A percentile compares a stretch with the other conserved stretches of the same genome.
These are phyloP conservation scores for Berghia stephanieae DNA, from an alignment of 1,140 invertebrate species.

Conservation along the genomic window DNA sequence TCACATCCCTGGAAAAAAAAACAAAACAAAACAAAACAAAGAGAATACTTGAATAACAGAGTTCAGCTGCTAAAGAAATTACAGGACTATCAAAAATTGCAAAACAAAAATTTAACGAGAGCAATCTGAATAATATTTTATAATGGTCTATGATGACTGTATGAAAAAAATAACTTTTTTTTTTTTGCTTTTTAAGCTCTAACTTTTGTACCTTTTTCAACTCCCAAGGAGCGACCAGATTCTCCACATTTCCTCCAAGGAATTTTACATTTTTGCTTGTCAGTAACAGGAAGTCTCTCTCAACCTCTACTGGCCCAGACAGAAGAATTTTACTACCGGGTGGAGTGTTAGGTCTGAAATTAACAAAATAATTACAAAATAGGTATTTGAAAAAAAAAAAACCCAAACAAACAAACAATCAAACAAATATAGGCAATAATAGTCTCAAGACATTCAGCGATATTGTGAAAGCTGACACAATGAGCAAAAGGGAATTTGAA, in stretches of 20 bases:
- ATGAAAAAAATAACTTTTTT: no score
- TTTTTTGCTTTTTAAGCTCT: no score
- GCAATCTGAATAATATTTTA: no score
- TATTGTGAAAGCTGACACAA: background rate
- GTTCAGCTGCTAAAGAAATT: no score
- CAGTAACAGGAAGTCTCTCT: slow-evolving; percentile 79
- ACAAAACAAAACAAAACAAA: no score
- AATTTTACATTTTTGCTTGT: slow-evolving; percentile 74
- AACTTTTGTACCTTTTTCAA: slow-evolving; percentile 79
- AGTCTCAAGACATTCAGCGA: background rate
- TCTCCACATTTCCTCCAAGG: slow-evolving; percentile 83
- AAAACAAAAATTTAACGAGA: no score
- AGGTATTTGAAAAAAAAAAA: background rate
- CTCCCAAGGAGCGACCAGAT: slow-evolving; percentile 89
- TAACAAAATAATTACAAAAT: slow-evolving; percentile 12
- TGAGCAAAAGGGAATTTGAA: background rate
- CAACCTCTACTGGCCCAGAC: slow-evolving; percentile 69
- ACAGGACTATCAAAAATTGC: no score
- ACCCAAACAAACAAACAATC: background rate
- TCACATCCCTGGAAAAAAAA: no score
- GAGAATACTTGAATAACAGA: no score
- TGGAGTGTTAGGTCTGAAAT: slow-evolving; percentile 74
- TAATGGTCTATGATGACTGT: no score
- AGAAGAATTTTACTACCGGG: slow-evolving; percentile 80
- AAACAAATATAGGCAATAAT: background rate